phyloP scores from a whole-genome alignment of 23 tunicate genomes.

The Styela clava region DNA sequence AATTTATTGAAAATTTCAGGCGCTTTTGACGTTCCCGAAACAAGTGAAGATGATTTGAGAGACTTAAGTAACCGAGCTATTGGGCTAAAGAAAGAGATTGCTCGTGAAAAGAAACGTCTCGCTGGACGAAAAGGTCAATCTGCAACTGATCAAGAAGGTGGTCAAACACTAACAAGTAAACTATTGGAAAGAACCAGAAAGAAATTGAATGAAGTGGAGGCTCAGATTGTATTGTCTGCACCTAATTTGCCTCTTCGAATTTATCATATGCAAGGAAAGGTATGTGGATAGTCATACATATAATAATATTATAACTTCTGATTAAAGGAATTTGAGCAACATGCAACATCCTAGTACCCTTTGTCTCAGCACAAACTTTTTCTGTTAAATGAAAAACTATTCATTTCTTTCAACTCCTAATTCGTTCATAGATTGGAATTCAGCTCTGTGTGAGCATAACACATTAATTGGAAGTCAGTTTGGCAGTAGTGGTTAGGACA shows the following conservation, averaged over 20 bases:
- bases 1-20: conserved; percentile 19
- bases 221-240: conserved; percentile 76
- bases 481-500: too few relatives aligned
- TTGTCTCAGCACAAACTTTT: too few relatives aligned
- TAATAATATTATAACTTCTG: not conserved
- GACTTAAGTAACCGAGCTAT: conserved; percentile 73
- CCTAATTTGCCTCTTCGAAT: conserved; percentile 78
- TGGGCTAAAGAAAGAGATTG: conserved; percentile 70
- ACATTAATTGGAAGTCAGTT: too few relatives aligned
- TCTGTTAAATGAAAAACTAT: too few relatives aligned
- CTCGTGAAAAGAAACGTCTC: conserved; percentile 60
- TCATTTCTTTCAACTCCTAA: too few relatives aligned
- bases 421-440: too few relatives aligned
- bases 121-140: conserved; percentile 27
- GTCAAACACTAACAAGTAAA: conserved; percentile 37
- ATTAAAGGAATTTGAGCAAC: not conserved
- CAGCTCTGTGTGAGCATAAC: too few relatives aligned
- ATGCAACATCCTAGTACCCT: too few relatives aligned
- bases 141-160: conserved; percentile 12
- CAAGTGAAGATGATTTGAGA: conserved; percentile 73
- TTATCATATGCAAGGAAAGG: conserved; percentile 93
- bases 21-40: conserved; percentile 56
- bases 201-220: conserved; percentile 75
- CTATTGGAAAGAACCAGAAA: conserved; percentile 70
- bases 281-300: conserved; percentile 33